Base-by-base conservation (phyloP, 1,140 invertebrate genomes). In the Listronotus oregonensis region DNA sequence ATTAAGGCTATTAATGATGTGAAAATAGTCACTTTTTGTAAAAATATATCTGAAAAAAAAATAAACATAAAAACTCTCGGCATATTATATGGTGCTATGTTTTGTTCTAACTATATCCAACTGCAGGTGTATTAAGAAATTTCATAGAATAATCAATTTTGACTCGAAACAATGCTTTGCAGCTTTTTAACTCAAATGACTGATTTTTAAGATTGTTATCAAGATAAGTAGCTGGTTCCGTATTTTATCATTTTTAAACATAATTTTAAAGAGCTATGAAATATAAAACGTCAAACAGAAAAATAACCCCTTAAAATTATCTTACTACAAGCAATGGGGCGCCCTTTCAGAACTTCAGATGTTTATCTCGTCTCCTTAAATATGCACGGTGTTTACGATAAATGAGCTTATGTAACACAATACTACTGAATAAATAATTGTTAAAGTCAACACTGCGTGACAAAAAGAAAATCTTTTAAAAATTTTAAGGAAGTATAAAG, bases 271-370 rank as follows among this genome's bases (percentile, higher is more conserved):
- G 18, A 64, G 43, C 52, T 56, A 64, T 64, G 62, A 64, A 64
- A 64, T 64, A 64, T 64, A 64, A 64, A 52, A 64, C 62, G 62
- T 64, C 62, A 64, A 64, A 56, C 15, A 46, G 62, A 64, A 64
- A 64, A 55, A 64, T 64, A 64, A 64, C 62, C 62, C 62, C 42
- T 55, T 46, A 40, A 49, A 64, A 47, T 55, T 64, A 47, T 55
- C 62, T 56, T 43, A 43, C 34, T 34, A 51, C 54, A 47, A 34
- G 31, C 60, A 21, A 55, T 50, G 42, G 60, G 60, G 60, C 32
- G 60, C 51, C 60, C 50, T 55, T 63, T 55, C 51, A 46, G 60
- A 21, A 52, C 43, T 63, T 55, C 51, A 55, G 51, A 55, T 54
- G 44, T 54, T 63, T 63, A 63, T 63, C 60, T 27, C 40, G 18